Percentiles rank a stretch among this genome's conserved stretches.
These are phyloP conservation scores for Strigops habroptila DNA, from an alignment of 2,113 vertebrate species.

Conservation along the genomic window DNA sequence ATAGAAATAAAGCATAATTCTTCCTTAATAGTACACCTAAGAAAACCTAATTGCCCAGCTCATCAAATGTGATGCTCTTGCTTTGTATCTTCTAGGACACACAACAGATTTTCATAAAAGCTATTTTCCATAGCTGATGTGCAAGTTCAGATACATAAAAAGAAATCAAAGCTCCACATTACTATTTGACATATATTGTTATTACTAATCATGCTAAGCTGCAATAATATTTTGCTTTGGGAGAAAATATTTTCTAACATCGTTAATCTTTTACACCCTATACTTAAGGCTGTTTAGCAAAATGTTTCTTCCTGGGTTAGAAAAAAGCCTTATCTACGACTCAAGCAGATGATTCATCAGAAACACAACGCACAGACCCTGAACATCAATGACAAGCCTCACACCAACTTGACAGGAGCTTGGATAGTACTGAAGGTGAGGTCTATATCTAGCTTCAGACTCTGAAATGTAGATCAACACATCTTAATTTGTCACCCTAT, in stretches of 20 bases:
- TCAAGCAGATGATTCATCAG: neutral
- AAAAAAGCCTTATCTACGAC: neutral
- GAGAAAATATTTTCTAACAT: neutral
- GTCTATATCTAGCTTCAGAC: neutral
- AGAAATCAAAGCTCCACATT: neutral
- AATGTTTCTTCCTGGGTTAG: neutral
- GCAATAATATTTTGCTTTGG: neutral
- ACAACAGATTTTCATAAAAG: neutral
- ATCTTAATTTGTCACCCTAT: neutral
- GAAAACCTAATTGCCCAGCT: neutral
- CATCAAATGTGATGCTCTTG: neutral
- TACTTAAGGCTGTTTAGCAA: neutral
- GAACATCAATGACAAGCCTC: neutral
- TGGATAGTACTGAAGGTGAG: neutral
- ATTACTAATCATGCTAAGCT: neutral
- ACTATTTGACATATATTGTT: neutral
- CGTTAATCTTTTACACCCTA: neutral
- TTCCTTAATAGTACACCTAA: neutral
- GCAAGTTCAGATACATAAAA: neutral
- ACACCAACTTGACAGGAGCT: neutral
- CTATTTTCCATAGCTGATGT: neutral
- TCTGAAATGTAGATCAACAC: neutral
- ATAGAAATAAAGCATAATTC: neutral
- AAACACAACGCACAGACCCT: neutral
- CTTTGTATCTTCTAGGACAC: neutral